Percentiles rank a stretch among this genome's conserved stretches.
Conservation (phyloP, 2,113 vertebrate species). For the Callocephalon fimbriatum region DNA sequence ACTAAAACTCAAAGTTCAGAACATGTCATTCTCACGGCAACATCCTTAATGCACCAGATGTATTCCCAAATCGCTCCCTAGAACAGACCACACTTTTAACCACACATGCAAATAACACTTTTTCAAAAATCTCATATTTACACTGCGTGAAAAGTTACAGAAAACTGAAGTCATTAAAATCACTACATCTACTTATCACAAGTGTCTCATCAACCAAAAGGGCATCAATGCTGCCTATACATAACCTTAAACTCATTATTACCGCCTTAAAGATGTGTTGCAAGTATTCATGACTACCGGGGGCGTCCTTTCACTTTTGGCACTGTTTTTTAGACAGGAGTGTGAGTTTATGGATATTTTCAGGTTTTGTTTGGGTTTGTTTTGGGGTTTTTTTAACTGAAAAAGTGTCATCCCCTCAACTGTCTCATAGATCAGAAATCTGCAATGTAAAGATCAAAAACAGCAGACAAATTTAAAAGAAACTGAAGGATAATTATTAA, state of each 20-base stretch:
- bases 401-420: background rate
- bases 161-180: background rate
- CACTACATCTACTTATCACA: background rate
- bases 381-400: background rate
- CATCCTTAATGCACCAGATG: slow-evolving; percentile 31
- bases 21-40: slow-evolving; percentile 63
- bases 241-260: background rate
- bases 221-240: background rate
- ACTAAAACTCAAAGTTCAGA: slow-evolving; percentile 56
- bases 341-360: background rate
- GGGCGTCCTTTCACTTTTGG: background rate
- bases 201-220: background rate
- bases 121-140: background rate
- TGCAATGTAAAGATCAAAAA: background rate
- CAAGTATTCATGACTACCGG: background rate
- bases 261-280: background rate
- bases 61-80: slow-evolving; percentile 24
- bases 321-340: background rate
- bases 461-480: background rate
- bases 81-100: slow-evolving; percentile 23
- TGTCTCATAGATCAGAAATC: background rate
- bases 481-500: background rate
- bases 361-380: background rate
- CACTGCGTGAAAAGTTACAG: background rate
- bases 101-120: background rate